These are phyloP conservation scores for Gymnarchus niloticus DNA, from an alignment of 2,113 vertebrate species.

Conservation along the genomic window DNA sequence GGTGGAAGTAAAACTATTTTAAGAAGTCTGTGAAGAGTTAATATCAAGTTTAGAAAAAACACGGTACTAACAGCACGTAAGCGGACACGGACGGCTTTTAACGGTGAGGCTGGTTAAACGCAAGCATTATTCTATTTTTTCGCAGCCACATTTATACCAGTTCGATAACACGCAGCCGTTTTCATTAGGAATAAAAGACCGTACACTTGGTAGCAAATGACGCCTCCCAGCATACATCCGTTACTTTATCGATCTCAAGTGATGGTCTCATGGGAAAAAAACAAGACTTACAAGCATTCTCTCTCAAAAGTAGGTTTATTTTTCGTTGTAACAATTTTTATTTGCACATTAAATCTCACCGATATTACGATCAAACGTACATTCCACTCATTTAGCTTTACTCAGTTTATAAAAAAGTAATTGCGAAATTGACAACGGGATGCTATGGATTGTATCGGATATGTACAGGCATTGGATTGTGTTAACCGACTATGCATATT, in stretches of 20 bases:
- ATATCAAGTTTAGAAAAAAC: neutral
- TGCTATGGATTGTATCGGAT: neutral
- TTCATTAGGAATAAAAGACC: neutral
- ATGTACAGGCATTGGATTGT: neutral
- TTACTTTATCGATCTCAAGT: neutral
- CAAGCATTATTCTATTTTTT: too few species aligned
- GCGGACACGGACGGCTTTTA: too few species aligned
- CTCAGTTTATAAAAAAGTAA: neutral
- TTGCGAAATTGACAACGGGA: neutral
- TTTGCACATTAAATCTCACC: neutral
- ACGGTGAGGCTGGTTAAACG: too few species aligned
- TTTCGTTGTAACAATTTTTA: neutral
- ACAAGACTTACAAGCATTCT: neutral
- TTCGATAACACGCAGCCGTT: neutral
- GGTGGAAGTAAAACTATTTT: neutral
- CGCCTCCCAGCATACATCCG: neutral
- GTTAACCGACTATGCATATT: neutral
- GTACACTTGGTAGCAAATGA: neutral
- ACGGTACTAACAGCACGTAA: too few species aligned
- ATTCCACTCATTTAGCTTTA: neutral
- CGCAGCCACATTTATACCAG: neutral
- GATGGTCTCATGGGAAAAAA: neutral
- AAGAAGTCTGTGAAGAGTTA: neutral
- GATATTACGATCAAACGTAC: neutral
- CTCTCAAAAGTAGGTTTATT: conserved; percentile 3